Evolutionary conservation across 1,140 invertebrate genomes (phyloP).

Genomic region (Drosophila oshimai): DNA sequence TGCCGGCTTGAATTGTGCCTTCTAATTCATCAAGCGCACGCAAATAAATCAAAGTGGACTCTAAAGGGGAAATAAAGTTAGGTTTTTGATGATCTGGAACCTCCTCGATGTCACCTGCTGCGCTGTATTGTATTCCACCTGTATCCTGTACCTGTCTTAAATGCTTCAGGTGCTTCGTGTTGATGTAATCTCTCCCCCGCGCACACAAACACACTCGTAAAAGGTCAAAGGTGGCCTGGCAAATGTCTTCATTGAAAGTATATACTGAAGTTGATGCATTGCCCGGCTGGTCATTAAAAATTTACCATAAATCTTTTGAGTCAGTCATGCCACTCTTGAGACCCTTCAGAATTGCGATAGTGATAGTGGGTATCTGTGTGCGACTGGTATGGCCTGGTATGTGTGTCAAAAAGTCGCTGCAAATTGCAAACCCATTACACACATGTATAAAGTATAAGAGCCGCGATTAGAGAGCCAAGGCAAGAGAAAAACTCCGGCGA

Average conservation of each 20-base stretch:
- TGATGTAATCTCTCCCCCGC: slow-evolving; percentile 29
- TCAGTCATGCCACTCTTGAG: slow-evolving; percentile 24
- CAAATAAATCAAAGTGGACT: slow-evolving; percentile 53
- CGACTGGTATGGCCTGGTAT: slow-evolving; percentile 18
- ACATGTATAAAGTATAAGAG: slow-evolving; percentile 58
- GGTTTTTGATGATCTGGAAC: slow-evolving; percentile 29
- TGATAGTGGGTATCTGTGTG: slow-evolving; percentile 1
- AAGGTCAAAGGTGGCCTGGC: slow-evolving; percentile 54
- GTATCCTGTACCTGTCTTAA: slow-evolving; percentile 28
- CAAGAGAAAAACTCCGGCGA: slow-evolving; percentile 21
- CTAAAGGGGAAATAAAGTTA: slow-evolving; percentile 17
- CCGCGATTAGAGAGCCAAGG: slow-evolving; percentile 51
- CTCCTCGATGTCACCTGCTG: slow-evolving; percentile 23
- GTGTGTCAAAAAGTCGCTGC: slow-evolving; percentile 64
- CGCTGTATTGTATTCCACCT: slow-evolving; percentile 38
- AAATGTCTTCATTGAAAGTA: slow-evolving; percentile 48
- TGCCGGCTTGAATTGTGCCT: slow-evolving; percentile 12
- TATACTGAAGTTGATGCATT: slow-evolving; percentile 57
- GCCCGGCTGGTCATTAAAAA: slow-evolving; percentile 55
- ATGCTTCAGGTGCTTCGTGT: slow-evolving; percentile 9
- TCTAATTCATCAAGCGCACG: slow-evolving; percentile 46
- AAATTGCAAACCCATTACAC: slow-evolving; percentile 63
- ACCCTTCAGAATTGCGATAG: neutral
- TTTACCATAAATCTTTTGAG: slow-evolving; percentile 65
- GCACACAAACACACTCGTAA: slow-evolving; percentile 7